Percentiles rank a stretch among this genome's conserved stretches.
These are phyloP conservation scores for Urophycis tenuis DNA, from an alignment of 2,797 vertebrate species.

Conservation along the genomic window DNA sequence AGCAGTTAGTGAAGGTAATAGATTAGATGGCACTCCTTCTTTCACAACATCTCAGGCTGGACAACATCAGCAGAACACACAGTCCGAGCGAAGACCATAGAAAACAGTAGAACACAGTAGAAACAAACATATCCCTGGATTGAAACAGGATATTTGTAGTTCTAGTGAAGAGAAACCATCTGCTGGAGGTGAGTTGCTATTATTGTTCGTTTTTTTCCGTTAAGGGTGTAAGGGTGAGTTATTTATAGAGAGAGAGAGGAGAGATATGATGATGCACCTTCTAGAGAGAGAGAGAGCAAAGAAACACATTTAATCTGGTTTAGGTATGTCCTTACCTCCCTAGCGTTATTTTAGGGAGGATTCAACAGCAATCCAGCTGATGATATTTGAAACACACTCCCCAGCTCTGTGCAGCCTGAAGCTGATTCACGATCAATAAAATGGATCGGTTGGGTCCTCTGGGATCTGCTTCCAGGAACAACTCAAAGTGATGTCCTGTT, in stretches of 20 bases:
- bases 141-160: not conserved
- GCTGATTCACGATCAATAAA: conserved; percentile 61
- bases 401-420: conserved; percentile 23
- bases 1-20: not conserved
- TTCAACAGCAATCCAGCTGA: not conserved
- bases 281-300: not conserved
- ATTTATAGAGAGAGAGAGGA: not conserved
- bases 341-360: not conserved
- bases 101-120: not conserved
- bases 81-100: not conserved
- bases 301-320: not conserved
- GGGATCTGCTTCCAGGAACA: conserved; percentile 64
- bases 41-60: not conserved
- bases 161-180: not conserved
- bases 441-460: conserved; percentile 60
- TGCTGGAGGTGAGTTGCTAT: not conserved
- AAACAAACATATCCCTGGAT: not conserved
- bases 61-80: not conserved
- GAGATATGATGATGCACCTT: no score
- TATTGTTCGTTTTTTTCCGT: not conserved
- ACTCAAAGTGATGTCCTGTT: conserved; percentile 45
- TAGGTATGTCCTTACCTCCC: not conserved
- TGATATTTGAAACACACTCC: not conserved
- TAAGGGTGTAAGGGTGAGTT: not conserved
- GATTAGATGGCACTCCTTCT: not conserved